phyloP scores from a whole-genome alignment of 2,888 invertebrate species.

The Agriopis leucophaearia region DNA sequence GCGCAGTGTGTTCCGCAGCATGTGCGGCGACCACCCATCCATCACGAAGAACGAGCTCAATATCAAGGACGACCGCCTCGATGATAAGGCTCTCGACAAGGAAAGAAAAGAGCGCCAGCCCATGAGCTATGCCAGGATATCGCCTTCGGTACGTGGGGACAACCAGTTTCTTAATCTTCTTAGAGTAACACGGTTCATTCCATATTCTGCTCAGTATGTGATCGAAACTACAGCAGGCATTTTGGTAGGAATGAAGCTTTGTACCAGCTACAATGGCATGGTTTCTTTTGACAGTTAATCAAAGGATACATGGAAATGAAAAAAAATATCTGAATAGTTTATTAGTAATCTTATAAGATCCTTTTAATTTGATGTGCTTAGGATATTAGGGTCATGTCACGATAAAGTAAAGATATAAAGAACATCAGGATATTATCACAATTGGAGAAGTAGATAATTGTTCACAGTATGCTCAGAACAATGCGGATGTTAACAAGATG shows the following conservation, averaged over 20 bases:
- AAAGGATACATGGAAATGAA: no score
- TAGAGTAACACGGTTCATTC: no score
- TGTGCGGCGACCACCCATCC: constrained; percentile 81
- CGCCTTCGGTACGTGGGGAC: constrained; percentile 60
- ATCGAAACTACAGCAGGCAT: no score
- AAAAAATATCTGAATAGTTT: no score
- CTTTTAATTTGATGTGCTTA: no score
- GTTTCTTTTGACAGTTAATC: no score
- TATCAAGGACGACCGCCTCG: constrained; percentile 57
- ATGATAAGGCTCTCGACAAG: constrained; percentile 50
- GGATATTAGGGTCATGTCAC: no score
- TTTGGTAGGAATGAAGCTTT: no score
- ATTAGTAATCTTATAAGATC: no score
- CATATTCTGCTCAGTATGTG: no score
- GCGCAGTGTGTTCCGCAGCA: constrained; percentile 54
- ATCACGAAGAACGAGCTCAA: constrained; percentile 76
- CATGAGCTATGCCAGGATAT: constrained; percentile 58
- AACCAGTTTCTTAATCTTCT: no score
- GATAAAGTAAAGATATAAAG: neutral
- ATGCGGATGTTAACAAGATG: neutral
- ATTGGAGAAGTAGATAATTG: neutral
- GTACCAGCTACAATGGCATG: no score
- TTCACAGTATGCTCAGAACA: neutral
- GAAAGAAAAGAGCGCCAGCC: constrained; percentile 56
- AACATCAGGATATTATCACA: neutral